These are phyloP conservation scores for Agapornis roseicollis DNA, from an alignment of 2,113 vertebrate genomes.

Conservation along the genomic window DNA sequence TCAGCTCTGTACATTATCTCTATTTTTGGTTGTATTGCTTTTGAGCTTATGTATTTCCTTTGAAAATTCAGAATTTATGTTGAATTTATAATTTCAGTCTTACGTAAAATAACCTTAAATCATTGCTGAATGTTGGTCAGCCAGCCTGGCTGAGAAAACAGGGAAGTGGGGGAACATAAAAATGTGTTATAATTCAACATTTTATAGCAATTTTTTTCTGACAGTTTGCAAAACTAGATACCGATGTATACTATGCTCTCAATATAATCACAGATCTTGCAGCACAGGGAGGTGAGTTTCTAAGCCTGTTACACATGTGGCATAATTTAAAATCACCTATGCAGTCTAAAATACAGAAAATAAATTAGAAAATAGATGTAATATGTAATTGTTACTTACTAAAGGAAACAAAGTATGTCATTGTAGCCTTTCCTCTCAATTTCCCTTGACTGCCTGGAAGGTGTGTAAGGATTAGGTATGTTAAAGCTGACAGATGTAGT, in stretches of 20 bases:
- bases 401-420: background rate
- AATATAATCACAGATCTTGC: background rate
- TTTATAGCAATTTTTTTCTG: background rate
- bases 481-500: background rate
- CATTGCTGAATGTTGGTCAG: background rate
- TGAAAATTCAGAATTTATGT: background rate
- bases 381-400: background rate
- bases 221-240: background rate
- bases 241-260: rapidly evolving
- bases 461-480: background rate
- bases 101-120: background rate
- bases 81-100: background rate
- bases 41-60: background rate
- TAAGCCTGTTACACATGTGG: background rate
- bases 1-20: background rate
- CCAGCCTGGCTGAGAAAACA: background rate
- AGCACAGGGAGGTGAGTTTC: background rate
- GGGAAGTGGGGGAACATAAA: background rate
- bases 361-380: background rate
- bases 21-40: background rate
- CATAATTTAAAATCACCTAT: background rate
- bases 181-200: background rate
- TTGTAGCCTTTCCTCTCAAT: background rate
- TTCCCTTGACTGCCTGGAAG: background rate
- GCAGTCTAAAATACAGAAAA: background rate